Evolutionary conservation across 1,140 invertebrate species (phyloP).

Genomic region (Drosophila aff.): DNA sequence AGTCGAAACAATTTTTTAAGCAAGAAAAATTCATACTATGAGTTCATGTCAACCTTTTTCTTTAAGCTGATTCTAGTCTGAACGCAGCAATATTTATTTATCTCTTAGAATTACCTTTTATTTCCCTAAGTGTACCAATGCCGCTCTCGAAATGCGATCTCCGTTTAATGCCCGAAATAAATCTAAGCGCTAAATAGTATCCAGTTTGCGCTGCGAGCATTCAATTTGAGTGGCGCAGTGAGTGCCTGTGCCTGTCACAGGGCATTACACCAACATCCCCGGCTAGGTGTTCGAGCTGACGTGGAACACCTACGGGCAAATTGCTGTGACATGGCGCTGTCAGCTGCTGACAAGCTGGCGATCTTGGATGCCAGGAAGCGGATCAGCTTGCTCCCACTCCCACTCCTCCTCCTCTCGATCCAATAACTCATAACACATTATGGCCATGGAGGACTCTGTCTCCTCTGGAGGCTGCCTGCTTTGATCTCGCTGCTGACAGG

Average conservation of each 20-base stretch:
- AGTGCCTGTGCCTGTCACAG: constrained; percentile 62
- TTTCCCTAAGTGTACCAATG: constrained; percentile 11
- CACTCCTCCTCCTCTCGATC: neutral
- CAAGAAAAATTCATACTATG: neutral
- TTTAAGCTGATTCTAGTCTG: neutral
- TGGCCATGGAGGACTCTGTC: constrained; percentile 52
- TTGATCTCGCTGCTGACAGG: constrained; percentile 72
- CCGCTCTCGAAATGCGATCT: constrained; percentile 71
- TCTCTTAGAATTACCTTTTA: neutral
- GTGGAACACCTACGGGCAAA: constrained; percentile 72
- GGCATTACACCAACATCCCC: constrained; percentile 57
- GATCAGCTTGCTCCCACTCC: constrained; percentile 54
- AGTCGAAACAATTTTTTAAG: neutral
- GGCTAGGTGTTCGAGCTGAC: constrained; percentile 35
- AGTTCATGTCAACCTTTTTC: neutral
- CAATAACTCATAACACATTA: constrained; percentile 83
- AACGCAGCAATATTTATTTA: neutral
- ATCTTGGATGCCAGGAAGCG: constrained; percentile 63
- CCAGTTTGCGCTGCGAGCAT: constrained; percentile 56
- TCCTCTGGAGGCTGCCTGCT: constrained; percentile 41
- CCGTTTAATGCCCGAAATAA: constrained; percentile 78
- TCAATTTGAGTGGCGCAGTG: constrained; percentile 61
- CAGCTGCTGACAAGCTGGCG: constrained; percentile 79
- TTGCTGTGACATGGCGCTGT: constrained; percentile 81
- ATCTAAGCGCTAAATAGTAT: constrained; percentile 76